Percentiles rank a stretch among this genome's conserved stretches.
phyloP scores from a whole-genome alignment of 2,797 vertebrate species.

The Morelia viridis region DNA sequence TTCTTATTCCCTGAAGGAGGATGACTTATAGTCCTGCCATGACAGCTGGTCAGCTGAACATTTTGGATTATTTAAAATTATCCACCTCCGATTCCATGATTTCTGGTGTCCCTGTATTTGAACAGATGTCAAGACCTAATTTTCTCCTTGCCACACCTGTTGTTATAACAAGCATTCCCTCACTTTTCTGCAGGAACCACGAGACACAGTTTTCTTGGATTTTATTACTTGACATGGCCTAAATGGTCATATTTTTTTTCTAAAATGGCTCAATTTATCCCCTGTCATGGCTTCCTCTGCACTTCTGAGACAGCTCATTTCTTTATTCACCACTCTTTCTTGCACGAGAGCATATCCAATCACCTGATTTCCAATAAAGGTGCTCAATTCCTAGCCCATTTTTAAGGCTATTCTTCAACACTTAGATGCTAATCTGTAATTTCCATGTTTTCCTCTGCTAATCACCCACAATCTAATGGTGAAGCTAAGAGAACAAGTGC shows the following conservation, averaged over 20 bases:
- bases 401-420: too few relatives aligned
- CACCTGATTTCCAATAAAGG: too few relatives aligned
- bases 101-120: neutral
- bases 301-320: neutral
- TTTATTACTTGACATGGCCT: neutral
- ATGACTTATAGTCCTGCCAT: neutral
- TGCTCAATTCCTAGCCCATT: too few relatives aligned
- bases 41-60: neutral
- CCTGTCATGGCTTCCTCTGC: neutral
- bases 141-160: neutral
- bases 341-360: too few relatives aligned
- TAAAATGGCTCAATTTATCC: neutral
- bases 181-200: neutral
- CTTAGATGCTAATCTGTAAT: too few relatives aligned
- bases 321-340: too few relatives aligned
- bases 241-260: neutral
- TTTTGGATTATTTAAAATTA: neutral
- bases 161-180: neutral
- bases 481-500: neutral
- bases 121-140: neutral
- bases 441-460: too few relatives aligned
- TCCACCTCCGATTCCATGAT: neutral
- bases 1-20: neutral
- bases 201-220: neutral
- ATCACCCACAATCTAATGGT: too few relatives aligned